Evolutionary conservation across 2,888 invertebrate genomes (phyloP), one percentile per base, ranked within the genome.

Genomic region (Gortyna flavago): DNA sequence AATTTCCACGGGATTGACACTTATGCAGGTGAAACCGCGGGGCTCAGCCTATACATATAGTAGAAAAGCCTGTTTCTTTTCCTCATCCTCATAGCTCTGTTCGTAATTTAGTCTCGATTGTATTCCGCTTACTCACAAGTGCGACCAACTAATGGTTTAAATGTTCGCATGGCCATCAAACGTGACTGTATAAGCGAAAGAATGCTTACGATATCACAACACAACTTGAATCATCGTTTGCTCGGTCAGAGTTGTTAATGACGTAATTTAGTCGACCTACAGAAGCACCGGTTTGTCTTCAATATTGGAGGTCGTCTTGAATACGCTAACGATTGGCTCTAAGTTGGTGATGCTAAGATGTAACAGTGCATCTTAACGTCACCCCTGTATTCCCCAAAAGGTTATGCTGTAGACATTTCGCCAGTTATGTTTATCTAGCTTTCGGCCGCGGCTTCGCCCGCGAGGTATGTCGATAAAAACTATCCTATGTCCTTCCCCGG

Each of bases 261-360:
- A 96, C 95, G 95, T 94, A 95, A 95, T 93, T 81, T 86, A 85
- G 85, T 84, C 91, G 94, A 93, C 94, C 93, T 94, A 94, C 92
- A 94, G 92, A 92, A 88, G 83, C 92, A 93, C 94, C 90, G 92
- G 94, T 94, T 92, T 90, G 84, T 84, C 74, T 85, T 86, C 44
- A 79, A 79, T 76, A 72, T 64, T 74, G 72, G 62, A 72, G 77
- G 78, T 77, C 72, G 57, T 65, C 54, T 65, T 82, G 21, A 18
- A 29, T 61, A 54, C 44, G 21, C 35, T 82, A 74, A 73, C 18
- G 32, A 66, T 59, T 25, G 54, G 25, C 11, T 51, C n/a, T 41
- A 77, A 38, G 25, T 67, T 61, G 18, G 25, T 11, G 35, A 44
- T 59, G 75, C 75, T 74, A 48, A 32, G 32, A 32, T 32, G 25